Base-by-base conservation (phyloP, 2,113 vertebrate genomes). In the Corythornis madagascariensis region DNA sequence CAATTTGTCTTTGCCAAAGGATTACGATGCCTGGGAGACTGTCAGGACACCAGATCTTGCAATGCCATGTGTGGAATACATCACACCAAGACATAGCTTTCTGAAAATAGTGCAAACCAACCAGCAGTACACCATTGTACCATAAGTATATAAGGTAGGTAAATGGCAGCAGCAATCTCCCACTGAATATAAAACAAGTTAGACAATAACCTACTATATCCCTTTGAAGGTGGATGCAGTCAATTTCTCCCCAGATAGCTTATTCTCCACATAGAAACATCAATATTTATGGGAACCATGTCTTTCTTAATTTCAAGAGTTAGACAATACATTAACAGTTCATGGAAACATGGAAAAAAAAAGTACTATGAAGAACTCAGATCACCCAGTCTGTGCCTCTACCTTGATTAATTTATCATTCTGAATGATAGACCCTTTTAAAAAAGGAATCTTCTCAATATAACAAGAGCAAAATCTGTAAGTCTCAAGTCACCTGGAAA, bases 401-500 rank as follows among this genome's bases (percentile, higher is more conserved):
- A 33, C 16, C 7, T 11, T 42, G 45, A 53, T n/a, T 40, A n/a
- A 53, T 65, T 73, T 55, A 50, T 7, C 12, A 71, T 88, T 74
- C 66, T 61, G 40, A n/a, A 31, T 92, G 47, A 25, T 38, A 63
- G 67, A 31, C 21, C 19, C 29, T 80, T 82, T 89, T 48, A 78
- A 84, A 96, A 96, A 83, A 60, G 43, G 14, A 72, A 52, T 53
- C 16, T 60, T 55, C 81, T 42, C 77, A 92, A 77, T 22, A 15
- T 18, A 57, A 38, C 22, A 31, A 47, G 38, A 66, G 78, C 75
- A 70, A 86, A 91, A 69, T 35, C 31, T 0, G 1, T 57, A 86
- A 64, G 26, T 78, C 61, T 94, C 63, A 67, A 72, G 50, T 82
- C 90, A 97, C 94, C 90, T 78, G 92, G 45, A 81, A 96, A 91